Conservation (phyloP, 2,113 vertebrate species). For the Lichenostomus cassidix region DNA sequence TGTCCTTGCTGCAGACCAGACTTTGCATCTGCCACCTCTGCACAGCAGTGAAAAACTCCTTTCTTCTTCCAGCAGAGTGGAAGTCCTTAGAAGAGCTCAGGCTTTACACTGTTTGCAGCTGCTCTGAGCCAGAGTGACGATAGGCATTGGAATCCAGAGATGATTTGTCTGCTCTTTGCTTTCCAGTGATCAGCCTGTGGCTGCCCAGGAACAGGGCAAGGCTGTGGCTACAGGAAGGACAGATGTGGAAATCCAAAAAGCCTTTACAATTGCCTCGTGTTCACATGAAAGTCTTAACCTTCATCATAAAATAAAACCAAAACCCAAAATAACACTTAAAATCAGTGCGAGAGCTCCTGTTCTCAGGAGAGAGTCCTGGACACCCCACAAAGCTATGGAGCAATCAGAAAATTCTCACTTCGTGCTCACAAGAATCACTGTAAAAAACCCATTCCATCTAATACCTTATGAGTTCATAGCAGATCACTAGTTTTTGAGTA, state of each 20-base stretch:
- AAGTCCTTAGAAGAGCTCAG: not conserved
- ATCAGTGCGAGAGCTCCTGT: not conserved
- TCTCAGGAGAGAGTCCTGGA: not conserved
- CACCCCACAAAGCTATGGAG: accelerated
- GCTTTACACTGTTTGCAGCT: not conserved
- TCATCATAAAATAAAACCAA: not conserved
- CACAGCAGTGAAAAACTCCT: not conserved
- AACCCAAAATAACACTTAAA: not conserved
- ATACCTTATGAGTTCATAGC: not conserved
- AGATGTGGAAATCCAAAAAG: not conserved
- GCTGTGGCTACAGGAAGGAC: not conserved
- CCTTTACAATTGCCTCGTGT: not conserved
- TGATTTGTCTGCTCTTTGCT: not conserved
- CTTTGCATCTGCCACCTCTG: not conserved
- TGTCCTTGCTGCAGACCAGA: not conserved
- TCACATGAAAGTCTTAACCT: not conserved
- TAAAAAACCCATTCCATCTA: not conserved
- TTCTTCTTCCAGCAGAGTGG: not conserved
- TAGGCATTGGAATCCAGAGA: not conserved
- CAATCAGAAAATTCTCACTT: not conserved
- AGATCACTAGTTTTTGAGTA: not conserved
- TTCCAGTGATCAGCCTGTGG: not conserved
- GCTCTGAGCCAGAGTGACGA: not conserved
- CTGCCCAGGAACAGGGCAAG: not conserved
- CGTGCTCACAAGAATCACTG: not conserved